phyloP scores from a whole-genome alignment of 92 coral and sea anemone genomes.

The Zoanthus solanderi region DNA sequence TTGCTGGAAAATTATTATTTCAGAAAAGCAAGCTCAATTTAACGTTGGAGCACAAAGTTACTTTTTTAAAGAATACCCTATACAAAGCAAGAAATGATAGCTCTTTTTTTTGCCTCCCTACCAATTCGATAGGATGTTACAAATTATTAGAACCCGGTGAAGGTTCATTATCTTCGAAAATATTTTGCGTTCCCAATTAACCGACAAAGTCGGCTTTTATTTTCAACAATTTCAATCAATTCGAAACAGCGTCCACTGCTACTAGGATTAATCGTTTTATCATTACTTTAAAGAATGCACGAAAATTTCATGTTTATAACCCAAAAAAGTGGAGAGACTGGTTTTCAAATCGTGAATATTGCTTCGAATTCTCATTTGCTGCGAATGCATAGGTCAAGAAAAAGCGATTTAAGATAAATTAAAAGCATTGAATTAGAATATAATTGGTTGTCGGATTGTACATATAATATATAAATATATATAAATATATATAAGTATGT shows the following conservation, averaged over 20 bases:
- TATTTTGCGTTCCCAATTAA: neutral
- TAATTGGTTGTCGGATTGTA: constrained; percentile 30
- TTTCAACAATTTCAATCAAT: constrained; percentile 5
- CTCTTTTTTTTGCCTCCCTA: neutral
- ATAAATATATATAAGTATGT: constrained; percentile 10
- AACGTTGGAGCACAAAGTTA: too few relatives aligned
- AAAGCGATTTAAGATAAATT: constrained; percentile 25
- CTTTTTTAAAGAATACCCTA: too few relatives aligned
- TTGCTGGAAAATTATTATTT: constrained; percentile 6
- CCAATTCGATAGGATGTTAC: neutral
- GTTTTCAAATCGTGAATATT: neutral
- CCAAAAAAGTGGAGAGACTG: neutral
- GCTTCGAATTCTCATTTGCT: constrained; percentile 11
- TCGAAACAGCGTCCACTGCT: constrained; percentile 9
- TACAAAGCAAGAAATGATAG: neutral
- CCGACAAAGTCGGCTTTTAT: neutral
- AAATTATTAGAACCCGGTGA: neutral
- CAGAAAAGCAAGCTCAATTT: neutral
- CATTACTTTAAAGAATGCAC: neutral
- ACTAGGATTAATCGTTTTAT: neutral
- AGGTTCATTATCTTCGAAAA: neutral
- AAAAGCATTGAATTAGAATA: constrained; percentile 15
- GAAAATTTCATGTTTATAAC: neutral
- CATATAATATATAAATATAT: constrained; percentile 31
- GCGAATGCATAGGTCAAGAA: constrained; percentile 13